Conservation (phyloP, 2,888 invertebrate species). For the Paralinhomoeus sp. region DNA sequence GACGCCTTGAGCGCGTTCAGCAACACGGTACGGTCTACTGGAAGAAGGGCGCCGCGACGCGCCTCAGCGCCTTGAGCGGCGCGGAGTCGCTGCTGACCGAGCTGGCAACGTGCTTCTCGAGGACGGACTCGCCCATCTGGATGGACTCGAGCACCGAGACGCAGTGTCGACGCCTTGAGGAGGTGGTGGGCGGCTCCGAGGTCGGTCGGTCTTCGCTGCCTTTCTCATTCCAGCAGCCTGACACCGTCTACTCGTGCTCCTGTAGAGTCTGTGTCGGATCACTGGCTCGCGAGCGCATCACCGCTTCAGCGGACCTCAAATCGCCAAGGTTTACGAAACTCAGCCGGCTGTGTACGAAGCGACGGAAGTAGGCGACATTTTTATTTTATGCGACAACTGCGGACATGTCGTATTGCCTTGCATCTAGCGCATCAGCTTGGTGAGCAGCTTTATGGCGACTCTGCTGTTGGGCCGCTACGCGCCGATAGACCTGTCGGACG, state of each 20-base stretch:
- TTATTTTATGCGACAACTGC: no score
- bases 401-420: not conserved
- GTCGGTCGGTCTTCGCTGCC: constrained; percentile 28
- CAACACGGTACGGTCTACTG: constrained; percentile 96
- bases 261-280: constrained; percentile 10
- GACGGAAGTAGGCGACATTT: constrained; percentile 37
- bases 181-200: constrained; percentile 51
- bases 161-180: constrained; percentile 55
- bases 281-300: constrained; percentile 70
- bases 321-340: constrained; percentile 56
- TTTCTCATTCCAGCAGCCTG: no score
- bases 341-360: constrained; percentile 45
- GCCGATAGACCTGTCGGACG: constrained; percentile 71
- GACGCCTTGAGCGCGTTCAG: constrained; percentile 34
- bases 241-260: no score
- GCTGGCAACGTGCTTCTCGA: constrained; percentile 50
- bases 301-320: constrained; percentile 76
- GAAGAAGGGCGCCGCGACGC: constrained; percentile 47
- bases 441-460: constrained; percentile 75
- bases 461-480: constrained; percentile 65
- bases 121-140: constrained; percentile 69
- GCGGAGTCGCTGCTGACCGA: constrained; percentile 59
- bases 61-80: constrained; percentile 43
- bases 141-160: constrained; percentile 66
- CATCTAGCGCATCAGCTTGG: constrained; percentile 57